Base-by-base conservation (phyloP, 2,888 invertebrate genomes). In the Sminthurides aquaticus region DNA sequence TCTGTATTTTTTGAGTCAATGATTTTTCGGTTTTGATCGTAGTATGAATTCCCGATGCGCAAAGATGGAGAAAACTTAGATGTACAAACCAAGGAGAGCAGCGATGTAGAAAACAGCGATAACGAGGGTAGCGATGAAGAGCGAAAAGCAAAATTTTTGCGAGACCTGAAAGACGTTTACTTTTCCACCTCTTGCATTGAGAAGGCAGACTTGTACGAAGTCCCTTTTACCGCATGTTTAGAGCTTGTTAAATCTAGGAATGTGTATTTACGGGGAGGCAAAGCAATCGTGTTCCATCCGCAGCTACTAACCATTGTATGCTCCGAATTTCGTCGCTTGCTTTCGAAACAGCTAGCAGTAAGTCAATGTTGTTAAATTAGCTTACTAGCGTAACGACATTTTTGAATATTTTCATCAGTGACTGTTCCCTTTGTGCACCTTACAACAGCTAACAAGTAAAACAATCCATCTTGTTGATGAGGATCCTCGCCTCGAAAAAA, bases 301-400 rank as follows among this genome's bases (percentile, higher is more conserved):
- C 96, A 97, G 75, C 84, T 99, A 74, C 84, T 90, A 57, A 88
- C 90, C 5, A 87, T 97, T 58, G 83, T 99, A 54, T 83, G 87
- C 29, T 84, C 88, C 2, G 84, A 86, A 71, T 94, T 89, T 77
- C 84, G 90, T 75, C 82, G 83, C 29, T 82, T 85, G 73, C 80
- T 95, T 60, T 86, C 84, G 63, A 84, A 85, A 75, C 84, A 85
- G 61, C 80, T 94, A 70, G 79, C 82, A 29, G 82, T 83, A 76
- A 77, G 79, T 43, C 18, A 43, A 43, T 43, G 43, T 43, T 43
- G 8, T 43, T 43, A 11, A 11, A 43, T 18, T 43, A 18, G 8
- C n/a, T n/a, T n/a, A n/a, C n/a, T n/a, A n/a, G n/a, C n/a, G n/a
- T n/a, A n/a, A n/a, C n/a, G n/a, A n/a, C n/a, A n/a, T n/a, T n/a